These are phyloP conservation scores for Drosophila tripunctata DNA, from an alignment of 2,888 invertebrate genomes.

Conservation along the genomic window DNA sequence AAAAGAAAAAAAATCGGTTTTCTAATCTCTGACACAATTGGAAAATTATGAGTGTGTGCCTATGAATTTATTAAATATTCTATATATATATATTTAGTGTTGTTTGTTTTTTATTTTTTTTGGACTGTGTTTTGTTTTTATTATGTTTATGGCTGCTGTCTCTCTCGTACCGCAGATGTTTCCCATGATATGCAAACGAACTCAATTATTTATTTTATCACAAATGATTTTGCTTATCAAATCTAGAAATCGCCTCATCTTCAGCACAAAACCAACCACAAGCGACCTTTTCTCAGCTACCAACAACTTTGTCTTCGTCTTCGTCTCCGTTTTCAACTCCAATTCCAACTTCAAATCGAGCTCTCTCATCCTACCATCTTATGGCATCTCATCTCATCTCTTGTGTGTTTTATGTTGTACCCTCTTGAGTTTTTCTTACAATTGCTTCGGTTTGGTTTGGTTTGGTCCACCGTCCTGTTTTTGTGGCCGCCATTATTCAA, in stretches of 20 bases:
- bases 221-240: slow-evolving; percentile 80
- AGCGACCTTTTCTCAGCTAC: slow-evolving; percentile 69
- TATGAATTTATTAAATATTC: slow-evolving; percentile 66
- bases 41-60: slow-evolving; percentile 53
- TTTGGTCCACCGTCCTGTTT: slow-evolving; percentile 55
- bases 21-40: slow-evolving; percentile 76
- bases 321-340: slow-evolving; percentile 20
- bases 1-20: slow-evolving; percentile 32
- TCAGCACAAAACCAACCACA: slow-evolving; percentile 46
- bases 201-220: slow-evolving; percentile 83
- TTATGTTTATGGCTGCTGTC: slow-evolving; percentile 26
- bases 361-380: slow-evolving; percentile 15
- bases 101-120: slow-evolving; percentile 12
- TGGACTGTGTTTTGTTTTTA: slow-evolving; percentile 18
- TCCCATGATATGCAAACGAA: slow-evolving; percentile 83
- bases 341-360: slow-evolving; percentile 18
- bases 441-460: slow-evolving; percentile 67
- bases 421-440: slow-evolving; percentile 78
- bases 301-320: slow-evolving; percentile 20
- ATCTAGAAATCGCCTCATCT: slow-evolving; percentile 77
- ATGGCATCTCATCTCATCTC: slow-evolving; percentile 58
- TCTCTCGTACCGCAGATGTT: slow-evolving; percentile 54
- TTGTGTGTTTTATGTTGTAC: slow-evolving; percentile 68
- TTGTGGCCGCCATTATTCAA: slow-evolving; percentile 75
- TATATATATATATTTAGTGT: slow-evolving; percentile 5